Evolutionary conservation across 2,797 vertebrate genomes (phyloP).

Genomic region (Hephaestus fuliginosus): DNA sequence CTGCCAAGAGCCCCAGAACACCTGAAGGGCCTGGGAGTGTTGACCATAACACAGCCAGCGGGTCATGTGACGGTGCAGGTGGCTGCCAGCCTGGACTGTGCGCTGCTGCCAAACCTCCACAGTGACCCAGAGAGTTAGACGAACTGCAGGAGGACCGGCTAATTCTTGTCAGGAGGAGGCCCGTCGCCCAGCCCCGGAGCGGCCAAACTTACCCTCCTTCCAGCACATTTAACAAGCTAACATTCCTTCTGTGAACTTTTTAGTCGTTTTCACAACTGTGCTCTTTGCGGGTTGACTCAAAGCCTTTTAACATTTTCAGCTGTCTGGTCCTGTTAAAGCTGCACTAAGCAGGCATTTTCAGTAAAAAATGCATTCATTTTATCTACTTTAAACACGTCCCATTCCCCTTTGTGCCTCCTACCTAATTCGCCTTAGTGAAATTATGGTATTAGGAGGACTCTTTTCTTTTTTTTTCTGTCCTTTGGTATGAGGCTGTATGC

Average conservation of each 20-base stretch:
- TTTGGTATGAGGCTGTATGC: not conserved
- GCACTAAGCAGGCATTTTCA: slow-evolving; percentile 3
- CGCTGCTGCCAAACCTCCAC: slow-evolving; percentile 56
- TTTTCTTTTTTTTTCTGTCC: not conserved
- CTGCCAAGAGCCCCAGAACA: slow-evolving; percentile 46
- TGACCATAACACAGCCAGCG: slow-evolving; percentile 45
- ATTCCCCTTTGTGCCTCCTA: not conserved
- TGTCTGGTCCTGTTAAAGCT: slow-evolving; percentile 39
- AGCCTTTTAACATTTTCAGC: slow-evolving; percentile 47
- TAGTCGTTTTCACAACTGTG: slow-evolving; percentile 49
- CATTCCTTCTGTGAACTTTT: slow-evolving; percentile 71
- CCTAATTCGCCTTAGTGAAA: not conserved
- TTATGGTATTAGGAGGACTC: not conserved
- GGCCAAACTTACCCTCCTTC: slow-evolving; percentile 48
- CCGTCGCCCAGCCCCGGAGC: slow-evolving; percentile 31
- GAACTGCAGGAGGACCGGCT: slow-evolving; percentile 53
- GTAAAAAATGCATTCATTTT: not conserved
- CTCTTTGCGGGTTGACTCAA: slow-evolving; percentile 43
- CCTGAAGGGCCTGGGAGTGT: slow-evolving; percentile 46
- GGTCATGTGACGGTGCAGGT: slow-evolving; percentile 72
- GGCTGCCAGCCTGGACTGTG: slow-evolving; percentile 50
- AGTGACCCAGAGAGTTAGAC: slow-evolving; percentile 57
- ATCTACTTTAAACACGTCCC: slow-evolving; percentile 14
- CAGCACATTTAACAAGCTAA: slow-evolving; percentile 71
- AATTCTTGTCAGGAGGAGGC: slow-evolving; percentile 62